A percentile compares a stretch with the other conserved stretches of the same genome.
Evolutionary conservation across 2,113 vertebrate genomes (phyloP).

Genomic region (Cryptotis parvus): DNA sequence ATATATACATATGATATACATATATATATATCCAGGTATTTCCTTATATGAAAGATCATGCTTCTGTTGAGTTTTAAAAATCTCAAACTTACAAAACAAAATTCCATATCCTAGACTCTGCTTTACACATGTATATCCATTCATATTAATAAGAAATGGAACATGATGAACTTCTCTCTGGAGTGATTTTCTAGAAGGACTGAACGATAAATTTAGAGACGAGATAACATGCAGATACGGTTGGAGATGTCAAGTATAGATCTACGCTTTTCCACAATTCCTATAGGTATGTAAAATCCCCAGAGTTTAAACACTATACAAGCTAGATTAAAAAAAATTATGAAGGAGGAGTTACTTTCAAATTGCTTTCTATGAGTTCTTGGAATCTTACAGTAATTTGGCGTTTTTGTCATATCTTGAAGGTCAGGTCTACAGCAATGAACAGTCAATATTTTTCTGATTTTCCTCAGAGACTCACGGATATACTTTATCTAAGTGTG

Average conservation of each 20-base stretch:
- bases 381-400: slow-evolving; percentile 41
- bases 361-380: slow-evolving; percentile 4
- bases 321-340: neutral
- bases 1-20: too few species aligned
- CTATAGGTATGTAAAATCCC: neutral
- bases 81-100: neutral
- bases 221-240: too few species aligned
- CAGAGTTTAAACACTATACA: neutral
- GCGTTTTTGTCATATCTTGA: slow-evolving; percentile 53
- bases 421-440: slow-evolving; percentile 56
- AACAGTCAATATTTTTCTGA: slow-evolving; percentile 60
- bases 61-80: neutral
- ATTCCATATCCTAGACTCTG: neutral
- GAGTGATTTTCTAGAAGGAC: neutral
- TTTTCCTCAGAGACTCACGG: neutral
- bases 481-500: slow-evolving; percentile 27
- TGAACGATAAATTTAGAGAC: neutral
- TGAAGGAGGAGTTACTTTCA: neutral
- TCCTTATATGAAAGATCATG: neutral
- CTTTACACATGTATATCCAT: neutral
- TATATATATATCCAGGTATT: too few species aligned
- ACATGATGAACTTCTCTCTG: neutral
- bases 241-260: neutral
- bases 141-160: neutral
- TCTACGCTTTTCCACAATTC: neutral